Base-by-base conservation (phyloP, 2,888 invertebrate species). In the Oeneis ivallda region DNA sequence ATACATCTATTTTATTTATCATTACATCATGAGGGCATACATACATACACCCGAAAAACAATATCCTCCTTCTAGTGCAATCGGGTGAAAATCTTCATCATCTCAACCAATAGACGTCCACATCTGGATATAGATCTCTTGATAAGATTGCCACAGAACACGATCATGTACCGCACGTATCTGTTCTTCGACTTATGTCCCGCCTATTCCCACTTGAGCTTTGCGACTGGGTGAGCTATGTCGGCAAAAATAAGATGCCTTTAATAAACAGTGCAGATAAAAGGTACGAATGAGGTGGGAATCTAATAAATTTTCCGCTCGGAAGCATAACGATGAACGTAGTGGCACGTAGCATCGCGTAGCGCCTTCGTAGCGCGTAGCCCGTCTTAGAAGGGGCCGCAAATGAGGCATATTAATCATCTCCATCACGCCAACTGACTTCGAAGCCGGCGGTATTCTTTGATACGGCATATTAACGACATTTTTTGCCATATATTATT, bases 361-460 rank as follows among this genome's bases (percentile, higher is more conserved):
- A 74, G 75, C 81, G 26, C 26, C 5, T 26, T 26, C 26, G 82
- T 80, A 82, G 81, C 76, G 70, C 74, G 78, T 76, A 74, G 78
- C 72, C 65, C 73, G 76, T 78, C 78, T 73, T 70, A 69, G 72
- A 72, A 72, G 79, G 79, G 78, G 81, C 87, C 89, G 82, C 88
- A 91, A 91, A 91, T 91, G 91, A 91, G 89, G 85, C 81, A 82
- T 88, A 91, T 91, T 90, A 91, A 91, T 91, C 91, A 91, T 90
- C 82, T 79, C 78, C 87, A 87, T 89, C 86, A 89, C 81, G 83
- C 83, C 84, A 84, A 80, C 85, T 83, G 89, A 89, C 88, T 88
- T 86, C 82, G 85, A 82, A 82, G 84, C 86, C 86, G 84, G 84
- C 83, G 81, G 84, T 88, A 88, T 89, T 34, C 58, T 58, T 47